Evolutionary conservation across 1,140 invertebrate genomes (phyloP).

Genomic region (Neotoxoptera formosana): DNA sequence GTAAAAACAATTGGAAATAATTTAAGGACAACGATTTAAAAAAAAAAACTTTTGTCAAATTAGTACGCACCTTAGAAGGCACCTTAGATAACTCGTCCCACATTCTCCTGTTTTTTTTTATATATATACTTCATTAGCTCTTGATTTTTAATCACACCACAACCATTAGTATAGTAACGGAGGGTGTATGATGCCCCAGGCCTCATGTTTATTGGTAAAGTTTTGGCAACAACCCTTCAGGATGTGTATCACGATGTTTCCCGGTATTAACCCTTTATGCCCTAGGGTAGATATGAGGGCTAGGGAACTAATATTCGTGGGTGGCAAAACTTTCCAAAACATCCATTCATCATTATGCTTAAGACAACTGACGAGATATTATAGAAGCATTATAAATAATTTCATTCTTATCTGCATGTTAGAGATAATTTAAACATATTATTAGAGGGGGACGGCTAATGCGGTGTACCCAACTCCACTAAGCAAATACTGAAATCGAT

Average conservation of each 20-base stretch:
- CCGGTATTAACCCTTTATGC: constrained; percentile 46
- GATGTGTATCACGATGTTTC: constrained; percentile 41
- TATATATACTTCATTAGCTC: constrained; percentile 31
- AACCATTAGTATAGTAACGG: constrained; percentile 17
- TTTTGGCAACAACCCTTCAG: constrained; percentile 37
- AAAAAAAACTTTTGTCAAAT: constrained; percentile 11
- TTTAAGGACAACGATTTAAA: background rate
- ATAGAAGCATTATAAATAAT: background rate
- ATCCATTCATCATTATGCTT: constrained; percentile 43
- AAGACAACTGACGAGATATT: constrained; percentile 39
- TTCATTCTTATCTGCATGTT: background rate
- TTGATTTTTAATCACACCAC: constrained; percentile 46
- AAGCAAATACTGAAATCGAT: background rate
- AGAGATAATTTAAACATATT: background rate
- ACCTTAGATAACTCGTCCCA: constrained; percentile 17
- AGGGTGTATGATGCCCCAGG: background rate
- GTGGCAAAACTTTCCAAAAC: constrained; percentile 22
- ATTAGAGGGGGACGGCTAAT: background rate
- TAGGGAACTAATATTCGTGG: constrained; percentile 17
- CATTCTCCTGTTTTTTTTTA: background rate
- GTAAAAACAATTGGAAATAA: constrained; percentile 15
- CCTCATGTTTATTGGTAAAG: constrained; percentile 49
- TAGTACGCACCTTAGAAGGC: background rate
- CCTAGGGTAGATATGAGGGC: background rate
- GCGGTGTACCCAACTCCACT: background rate